Evolutionary conservation across 2,797 vertebrate genomes (phyloP), one percentile per base, ranked within the genome.

Genomic region (Pseudomugil tenellus): DNA sequence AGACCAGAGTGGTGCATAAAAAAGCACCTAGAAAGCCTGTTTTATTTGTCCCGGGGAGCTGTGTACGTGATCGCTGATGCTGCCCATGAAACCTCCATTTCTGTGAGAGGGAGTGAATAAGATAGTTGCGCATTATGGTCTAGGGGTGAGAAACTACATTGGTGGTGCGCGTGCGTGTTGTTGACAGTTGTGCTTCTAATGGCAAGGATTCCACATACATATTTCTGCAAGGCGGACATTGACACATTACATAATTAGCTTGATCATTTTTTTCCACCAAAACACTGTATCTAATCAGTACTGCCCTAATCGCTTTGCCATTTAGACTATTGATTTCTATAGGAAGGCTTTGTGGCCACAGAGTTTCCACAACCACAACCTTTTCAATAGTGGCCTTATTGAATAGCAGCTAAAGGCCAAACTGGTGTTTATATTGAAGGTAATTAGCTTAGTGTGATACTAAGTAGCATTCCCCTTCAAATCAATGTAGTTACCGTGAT

Each of bases 291-390:
- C 16, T 23, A 62, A 86, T 91, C 84, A 58, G 74, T 71, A 54
- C 43, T 56, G 41, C 4, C 13, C 53, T 86, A 87, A 89, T 91
- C 83, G 79, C 64, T 73, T 87, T 91, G 85, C 80, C 87, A 89
- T 91, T 92, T 91, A 76, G 73, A 87, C 72, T 31, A 77, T 77
- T 87, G 87, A 92, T 91, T 90, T 92, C 84, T 84, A 88, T 76
- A 74, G 79, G 87, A 88, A 88, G 81, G 67, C 82, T 70, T 80
- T 61, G 51, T 21, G 43, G 58, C 76, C 72, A 63, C 58, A 17
- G 63, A 72, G 76, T 62, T 63, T 82, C 59, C 43, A 37, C 60
- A 64, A 74, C 57, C 76, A n/a, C 54, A 25, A 58, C 74, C 60
- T 71, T 84, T 63, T n/a, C n/a, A n/a, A 83, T 70, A 82, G 57